Evolutionary conservation across 2,797 vertebrate species (phyloP).

Genomic region (Lepidocolaptes lacrymiger): DNA sequence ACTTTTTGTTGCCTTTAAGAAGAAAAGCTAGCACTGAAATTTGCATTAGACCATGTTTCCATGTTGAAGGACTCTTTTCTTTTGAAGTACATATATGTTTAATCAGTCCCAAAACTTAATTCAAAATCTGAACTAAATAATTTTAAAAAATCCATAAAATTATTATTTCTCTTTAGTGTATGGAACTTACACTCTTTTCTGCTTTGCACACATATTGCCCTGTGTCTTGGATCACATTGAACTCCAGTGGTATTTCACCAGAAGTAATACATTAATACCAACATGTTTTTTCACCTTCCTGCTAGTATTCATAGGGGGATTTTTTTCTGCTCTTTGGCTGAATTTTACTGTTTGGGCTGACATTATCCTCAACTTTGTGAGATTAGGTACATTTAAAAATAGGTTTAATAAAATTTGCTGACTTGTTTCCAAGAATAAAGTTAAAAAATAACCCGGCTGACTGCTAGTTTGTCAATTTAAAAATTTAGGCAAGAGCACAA

Average conservation of each 20-base stretch:
- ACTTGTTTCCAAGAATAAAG: neutral
- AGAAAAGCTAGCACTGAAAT: neutral
- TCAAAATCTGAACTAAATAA: neutral
- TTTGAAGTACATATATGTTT: neutral
- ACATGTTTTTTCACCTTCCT: neutral
- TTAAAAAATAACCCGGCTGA: neutral
- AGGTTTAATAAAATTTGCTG: neutral
- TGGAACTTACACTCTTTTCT: neutral
- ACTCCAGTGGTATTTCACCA: neutral
- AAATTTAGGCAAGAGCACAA: neutral
- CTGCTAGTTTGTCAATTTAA: neutral
- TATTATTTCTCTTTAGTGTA: neutral
- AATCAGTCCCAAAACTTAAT: neutral
- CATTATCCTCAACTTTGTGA: neutral
- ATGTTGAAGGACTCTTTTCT: neutral
- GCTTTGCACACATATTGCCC: neutral
- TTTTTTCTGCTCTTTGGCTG: neutral
- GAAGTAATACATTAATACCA: neutral
- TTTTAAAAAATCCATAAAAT: neutral
- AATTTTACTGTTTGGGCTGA: neutral
- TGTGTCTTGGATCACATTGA: neutral
- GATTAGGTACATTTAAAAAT: neutral
- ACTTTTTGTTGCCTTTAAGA: neutral
- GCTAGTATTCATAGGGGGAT: neutral
- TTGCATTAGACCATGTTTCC: neutral